These are phyloP conservation scores for Thunnus albacares DNA, from an alignment of 2,797 vertebrate species.

Conservation along the genomic window DNA sequence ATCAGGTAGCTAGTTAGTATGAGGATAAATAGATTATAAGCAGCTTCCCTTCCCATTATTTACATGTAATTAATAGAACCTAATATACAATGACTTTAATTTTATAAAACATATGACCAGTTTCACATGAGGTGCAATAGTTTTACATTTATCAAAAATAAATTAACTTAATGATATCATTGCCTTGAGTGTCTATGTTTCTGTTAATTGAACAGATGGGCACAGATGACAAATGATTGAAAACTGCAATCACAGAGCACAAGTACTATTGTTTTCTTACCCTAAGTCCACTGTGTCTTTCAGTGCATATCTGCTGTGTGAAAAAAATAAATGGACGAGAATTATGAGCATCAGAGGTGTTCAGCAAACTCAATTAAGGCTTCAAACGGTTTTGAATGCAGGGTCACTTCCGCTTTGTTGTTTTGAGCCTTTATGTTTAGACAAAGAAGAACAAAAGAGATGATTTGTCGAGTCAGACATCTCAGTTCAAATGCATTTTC, in stretches of 20 bases:
- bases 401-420: background rate
- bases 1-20: background rate
- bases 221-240: background rate
- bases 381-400: background rate
- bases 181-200: background rate
- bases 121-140: background rate
- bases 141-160: conserved; percentile 31
- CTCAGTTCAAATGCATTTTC: background rate
- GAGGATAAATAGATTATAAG: background rate
- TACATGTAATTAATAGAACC: background rate
- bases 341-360: background rate
- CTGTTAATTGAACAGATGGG: background rate
- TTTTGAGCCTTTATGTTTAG: background rate
- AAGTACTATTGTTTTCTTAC: background rate
- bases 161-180: background rate
- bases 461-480: background rate
- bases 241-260: background rate
- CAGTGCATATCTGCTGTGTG: background rate
- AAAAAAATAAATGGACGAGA: background rate
- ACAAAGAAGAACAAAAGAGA: background rate
- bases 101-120: background rate
- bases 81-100: too few relatives aligned
- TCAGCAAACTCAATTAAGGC: background rate
- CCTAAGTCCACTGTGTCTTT: background rate
- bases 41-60: conserved; percentile 5